phyloP scores from a whole-genome alignment of 37 sponge, comb jelly and placozoan species.

The Diacarnus erythraeanus region DNA sequence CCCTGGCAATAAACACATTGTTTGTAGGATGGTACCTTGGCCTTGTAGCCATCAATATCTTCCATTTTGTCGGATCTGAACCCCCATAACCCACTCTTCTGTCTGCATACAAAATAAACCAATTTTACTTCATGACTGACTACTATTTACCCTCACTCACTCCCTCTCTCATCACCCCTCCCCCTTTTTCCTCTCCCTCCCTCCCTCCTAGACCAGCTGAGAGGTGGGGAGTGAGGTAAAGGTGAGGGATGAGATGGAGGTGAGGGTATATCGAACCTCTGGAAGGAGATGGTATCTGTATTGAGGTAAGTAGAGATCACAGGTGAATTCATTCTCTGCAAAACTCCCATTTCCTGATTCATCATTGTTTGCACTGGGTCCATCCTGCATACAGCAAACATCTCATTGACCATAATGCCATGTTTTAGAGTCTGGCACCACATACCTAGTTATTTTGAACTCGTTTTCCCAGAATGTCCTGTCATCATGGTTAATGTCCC shows the following conservation, averaged over 20 bases:
- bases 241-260: background rate
- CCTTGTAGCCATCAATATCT: conserved; percentile 63
- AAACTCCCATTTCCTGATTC: conserved; percentile 61
- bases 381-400: background rate
- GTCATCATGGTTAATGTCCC: conserved; percentile 76
- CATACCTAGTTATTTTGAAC: conserved; percentile 40
- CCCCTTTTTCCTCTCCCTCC: too few species aligned
- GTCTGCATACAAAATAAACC: conserved; percentile 36
- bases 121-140: background rate
- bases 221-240: background rate
- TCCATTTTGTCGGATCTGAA: conserved; percentile 84
- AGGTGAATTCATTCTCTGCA: conserved; percentile 64
- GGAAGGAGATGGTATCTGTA: conserved; percentile 68
- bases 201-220: too few species aligned
- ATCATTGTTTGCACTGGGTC: conserved; percentile 40
- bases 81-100: conserved; percentile 86
- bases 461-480: conserved; percentile 53
- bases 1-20: background rate
- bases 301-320: conserved; percentile 73
- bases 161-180: too few species aligned
- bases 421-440: background rate
- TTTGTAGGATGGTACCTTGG: conserved; percentile 34
- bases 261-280: conserved; percentile 37
- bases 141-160: too few species aligned
- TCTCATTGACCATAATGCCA: background rate